phyloP scores from a whole-genome alignment of 2,113 vertebrate genomes.

The Lampris incognitus region DNA sequence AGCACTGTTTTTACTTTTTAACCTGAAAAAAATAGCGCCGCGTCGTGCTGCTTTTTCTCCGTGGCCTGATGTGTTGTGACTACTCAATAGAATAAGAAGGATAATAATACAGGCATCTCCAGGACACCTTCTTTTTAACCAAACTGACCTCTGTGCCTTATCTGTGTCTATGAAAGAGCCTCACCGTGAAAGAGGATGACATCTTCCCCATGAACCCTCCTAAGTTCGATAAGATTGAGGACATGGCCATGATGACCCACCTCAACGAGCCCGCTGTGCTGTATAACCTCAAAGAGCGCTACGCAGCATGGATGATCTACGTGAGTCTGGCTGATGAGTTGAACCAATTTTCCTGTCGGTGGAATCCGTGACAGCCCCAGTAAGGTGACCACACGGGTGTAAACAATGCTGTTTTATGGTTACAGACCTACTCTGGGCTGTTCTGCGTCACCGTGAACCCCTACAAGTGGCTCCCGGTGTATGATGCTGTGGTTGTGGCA shows the following conservation, averaged over 20 bases:
- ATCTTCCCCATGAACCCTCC: conserved; percentile 84
- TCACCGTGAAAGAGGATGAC: conserved; percentile 82
- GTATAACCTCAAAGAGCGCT: conserved; percentile 92
- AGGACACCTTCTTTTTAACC: background rate
- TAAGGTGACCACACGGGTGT: conserved; percentile 77
- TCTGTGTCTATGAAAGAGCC: conserved; percentile 45
- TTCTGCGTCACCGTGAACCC: conserved; percentile 87
- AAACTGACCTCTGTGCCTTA: background rate
- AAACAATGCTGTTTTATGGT: conserved; percentile 77
- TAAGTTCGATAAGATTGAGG: conserved; percentile 84
- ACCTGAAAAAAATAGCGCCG: too few relatives aligned
- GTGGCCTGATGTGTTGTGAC: background rate
- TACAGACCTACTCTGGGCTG: conserved; percentile 84
- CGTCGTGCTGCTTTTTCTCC: too few relatives aligned
- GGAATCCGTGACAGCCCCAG: background rate
- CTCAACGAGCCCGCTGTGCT: conserved; percentile 83
- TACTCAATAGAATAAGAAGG: background rate
- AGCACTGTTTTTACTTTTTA: too few relatives aligned
- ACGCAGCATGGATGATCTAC: conserved; percentile 88
- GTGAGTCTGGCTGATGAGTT: conserved; percentile 48
- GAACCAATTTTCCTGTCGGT: background rate
- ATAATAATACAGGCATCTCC: background rate
- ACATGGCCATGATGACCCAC: conserved; percentile 86
- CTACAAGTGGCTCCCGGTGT: conserved; percentile 87
- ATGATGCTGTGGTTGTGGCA: conserved; percentile 77